Evolutionary conservation across 2,797 vertebrate genomes (phyloP), one percentile per base, ranked within the genome.

Genomic region (Karalla daura): DNA sequence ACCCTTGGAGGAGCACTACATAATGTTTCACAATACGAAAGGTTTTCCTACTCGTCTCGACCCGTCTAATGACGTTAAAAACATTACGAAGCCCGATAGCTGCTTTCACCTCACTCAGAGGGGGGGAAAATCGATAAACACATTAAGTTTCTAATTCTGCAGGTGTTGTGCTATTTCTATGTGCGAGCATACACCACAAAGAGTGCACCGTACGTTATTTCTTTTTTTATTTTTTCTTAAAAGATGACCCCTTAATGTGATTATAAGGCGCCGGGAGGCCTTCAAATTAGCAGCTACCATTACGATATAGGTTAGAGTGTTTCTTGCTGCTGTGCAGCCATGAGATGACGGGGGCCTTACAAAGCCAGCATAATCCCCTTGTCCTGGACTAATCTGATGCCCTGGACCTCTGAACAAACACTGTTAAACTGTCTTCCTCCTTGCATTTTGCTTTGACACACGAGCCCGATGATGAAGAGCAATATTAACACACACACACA

Each of bases 331-430:
- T 86, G 77, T 61, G 71, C 15, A 25, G 71, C 82, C 68, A 71
- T 50, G 65, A 83, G 75, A 88, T 88, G 86, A 88, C 56, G 3
- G 76, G 74, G 76, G 76, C 69, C 62, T 78, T 61, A 81, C 80
- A 85, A 79, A 89, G 80, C 75, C 81, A 80, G 68, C 70, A 61
- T 88, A 91, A 91, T 90, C 86, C 86, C 53, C 74, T 83, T 87
- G 76, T 86, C 85, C 84, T 73, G 78, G 69, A 70, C 81, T 88
- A 81, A 89, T 88, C 87, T 86, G 73, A 85, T 76, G 59, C 80
- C 74, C 73, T 53, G 66, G 60, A 78, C 81, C 63, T 84, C 75
- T 56, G 78, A 80, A 79, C 85, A 87, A 87, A 87, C 84, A 88
- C 27, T 37, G 41, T 54, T 77, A 44, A 75, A 83, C 71, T 83